Evolutionary conservation across 2,888 invertebrate species (phyloP), one percentile per base, ranked within the genome.

Genomic region (Eupithecia abbreviata): DNA sequence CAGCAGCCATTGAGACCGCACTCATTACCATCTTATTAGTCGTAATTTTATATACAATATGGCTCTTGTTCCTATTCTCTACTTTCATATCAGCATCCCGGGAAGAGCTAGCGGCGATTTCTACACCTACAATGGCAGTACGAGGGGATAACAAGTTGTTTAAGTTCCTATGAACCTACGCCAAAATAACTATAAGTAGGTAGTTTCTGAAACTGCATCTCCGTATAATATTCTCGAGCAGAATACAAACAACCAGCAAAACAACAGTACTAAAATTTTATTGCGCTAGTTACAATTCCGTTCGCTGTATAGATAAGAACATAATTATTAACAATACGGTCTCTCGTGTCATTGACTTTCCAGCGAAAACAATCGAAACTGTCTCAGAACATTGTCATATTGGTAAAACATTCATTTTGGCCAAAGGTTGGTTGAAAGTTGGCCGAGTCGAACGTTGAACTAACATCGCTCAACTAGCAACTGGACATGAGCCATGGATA

Each of bases 301-400:
- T 75, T 75, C 72, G 51, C 70, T 72, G 69, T 70, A 75, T 58
- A 77, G 79, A 80, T 80, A 77, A 78, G 74, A 76, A 72, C 43
- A 67, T 75, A 75, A 75, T 77, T 77, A 67, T 47, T 67, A 78
- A 77, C 79, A 75, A 71, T 74, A 47, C 55, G 73, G 72, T 82
- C 74, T 79, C 75, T 68, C 45, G 67, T 45, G 67, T 68, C 62
- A 30, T 62, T 62, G 62, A 62, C 62, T 30, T 62, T 30, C 10
- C 30, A 12, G 30, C 82, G 82, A 85, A 89, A 89, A 86, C 87
- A 90, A 91, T 91, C 90, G 89, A 87, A 90, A 89, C 85, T 85
- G 87, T 84, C 88, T 86, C 81, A 81, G 76, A 90, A 89, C 74
- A 83, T 41, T 67, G 15, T 42, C 42, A 43, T 67, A 67, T 2